These are phyloP conservation scores for Branchinecta lynchi DNA, from an alignment of 1,140 invertebrate species.

Conservation along the genomic window DNA sequence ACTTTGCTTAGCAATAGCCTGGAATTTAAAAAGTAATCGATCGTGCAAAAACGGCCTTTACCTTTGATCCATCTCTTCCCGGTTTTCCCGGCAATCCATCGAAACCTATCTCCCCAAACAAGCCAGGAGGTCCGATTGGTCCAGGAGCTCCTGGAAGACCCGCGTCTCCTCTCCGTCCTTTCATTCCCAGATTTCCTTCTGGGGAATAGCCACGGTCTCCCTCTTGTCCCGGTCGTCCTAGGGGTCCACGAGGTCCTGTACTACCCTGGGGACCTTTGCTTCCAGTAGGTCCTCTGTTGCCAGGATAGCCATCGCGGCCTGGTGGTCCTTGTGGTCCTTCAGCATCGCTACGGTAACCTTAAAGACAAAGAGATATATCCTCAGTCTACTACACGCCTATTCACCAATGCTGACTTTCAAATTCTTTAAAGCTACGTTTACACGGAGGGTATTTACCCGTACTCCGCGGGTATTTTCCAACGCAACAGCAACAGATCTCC, in stretches of 20 bases:
- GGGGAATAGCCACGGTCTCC: neutral
- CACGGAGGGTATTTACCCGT: too few species aligned
- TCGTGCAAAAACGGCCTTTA: neutral
- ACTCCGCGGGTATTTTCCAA: too few species aligned
- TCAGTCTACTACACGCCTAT: too few species aligned
- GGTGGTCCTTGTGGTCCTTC: neutral
- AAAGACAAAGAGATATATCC: too few species aligned
- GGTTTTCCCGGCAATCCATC: neutral
- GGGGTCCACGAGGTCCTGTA: neutral
- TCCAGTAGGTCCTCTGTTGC: neutral
- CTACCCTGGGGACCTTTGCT: neutral
- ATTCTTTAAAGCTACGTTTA: too few species aligned
- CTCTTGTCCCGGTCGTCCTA: neutral
- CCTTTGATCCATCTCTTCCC: neutral
- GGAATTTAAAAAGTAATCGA: too few species aligned
- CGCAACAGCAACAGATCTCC: too few species aligned
- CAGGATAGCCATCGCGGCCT: neutral
- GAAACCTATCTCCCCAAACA: neutral
- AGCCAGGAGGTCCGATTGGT: neutral
- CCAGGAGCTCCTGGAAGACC: neutral
- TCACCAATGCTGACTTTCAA: too few species aligned
- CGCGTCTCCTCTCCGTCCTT: neutral
- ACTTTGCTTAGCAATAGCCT: too few species aligned
- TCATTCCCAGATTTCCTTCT: neutral
- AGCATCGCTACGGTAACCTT: neutral